These are phyloP conservation scores for Hemicrepidius hirtus DNA, from an alignment of 2,888 invertebrate species.

Conservation along the genomic window DNA sequence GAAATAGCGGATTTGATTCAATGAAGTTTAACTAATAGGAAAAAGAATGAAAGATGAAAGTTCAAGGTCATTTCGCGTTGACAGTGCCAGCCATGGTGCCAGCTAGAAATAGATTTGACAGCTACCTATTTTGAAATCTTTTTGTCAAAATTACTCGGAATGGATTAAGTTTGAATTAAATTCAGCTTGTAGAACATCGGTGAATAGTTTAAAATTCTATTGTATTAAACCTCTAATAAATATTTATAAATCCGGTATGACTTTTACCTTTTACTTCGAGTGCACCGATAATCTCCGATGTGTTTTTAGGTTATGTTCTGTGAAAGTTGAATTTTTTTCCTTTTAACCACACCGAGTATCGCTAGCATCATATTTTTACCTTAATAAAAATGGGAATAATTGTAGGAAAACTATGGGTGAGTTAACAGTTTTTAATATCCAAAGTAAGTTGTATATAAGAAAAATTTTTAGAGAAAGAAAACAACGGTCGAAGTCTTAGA, in stretches of 20 bases:
- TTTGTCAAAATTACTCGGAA: slow-evolving; percentile 41
- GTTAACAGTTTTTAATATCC: too few relatives aligned
- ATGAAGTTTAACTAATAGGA: background rate
- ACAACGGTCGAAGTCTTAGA: slow-evolving; percentile 78
- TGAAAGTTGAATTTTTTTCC: slow-evolving; percentile 42
- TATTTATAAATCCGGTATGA: slow-evolving; percentile 51
- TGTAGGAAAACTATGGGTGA: slow-evolving; percentile 81
- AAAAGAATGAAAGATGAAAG: background rate
- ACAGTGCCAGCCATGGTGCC: too few relatives aligned
- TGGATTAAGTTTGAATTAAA: slow-evolving; percentile 19
- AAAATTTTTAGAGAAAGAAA: slow-evolving; percentile 73
- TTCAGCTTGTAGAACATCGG: slow-evolving; percentile 2
- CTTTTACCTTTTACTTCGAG: slow-evolving; percentile 42
- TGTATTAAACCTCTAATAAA: slow-evolving; percentile 23
- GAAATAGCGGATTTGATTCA: background rate
- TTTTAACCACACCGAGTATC: background rate
- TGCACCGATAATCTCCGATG: background rate
- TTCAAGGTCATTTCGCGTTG: background rate
- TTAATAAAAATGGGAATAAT: slow-evolving; percentile 77
- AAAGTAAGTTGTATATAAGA: too few relatives aligned
- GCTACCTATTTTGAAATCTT: slow-evolving; percentile 53
- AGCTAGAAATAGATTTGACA: slow-evolving; percentile 45
- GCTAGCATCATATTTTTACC: slow-evolving; percentile 11
- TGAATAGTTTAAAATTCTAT: slow-evolving; percentile 21
- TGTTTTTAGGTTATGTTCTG: slow-evolving; percentile 52